Conservation (phyloP, 2,797 vertebrate genomes). For the Discoglossus pictus region DNA sequence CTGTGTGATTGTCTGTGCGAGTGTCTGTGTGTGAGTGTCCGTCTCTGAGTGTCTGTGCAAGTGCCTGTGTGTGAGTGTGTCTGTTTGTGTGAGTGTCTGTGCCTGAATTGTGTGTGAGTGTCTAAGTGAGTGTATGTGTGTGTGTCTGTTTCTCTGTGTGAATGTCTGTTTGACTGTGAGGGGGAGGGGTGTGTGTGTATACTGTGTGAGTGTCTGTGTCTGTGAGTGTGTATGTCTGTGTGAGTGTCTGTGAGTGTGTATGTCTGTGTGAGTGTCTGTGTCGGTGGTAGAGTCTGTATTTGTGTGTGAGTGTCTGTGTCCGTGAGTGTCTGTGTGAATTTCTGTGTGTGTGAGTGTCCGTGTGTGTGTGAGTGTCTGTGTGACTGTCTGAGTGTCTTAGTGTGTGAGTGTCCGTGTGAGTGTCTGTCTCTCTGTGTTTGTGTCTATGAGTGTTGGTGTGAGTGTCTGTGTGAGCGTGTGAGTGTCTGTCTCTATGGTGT, state of each 20-base stretch:
- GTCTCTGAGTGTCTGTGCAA: background rate
- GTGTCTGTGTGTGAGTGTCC: background rate
- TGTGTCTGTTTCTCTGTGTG: background rate
- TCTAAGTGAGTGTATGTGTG: background rate
- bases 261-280: background rate
- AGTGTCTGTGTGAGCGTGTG: background rate
- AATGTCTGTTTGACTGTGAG: background rate
- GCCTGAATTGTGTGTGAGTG: background rate
- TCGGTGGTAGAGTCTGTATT: background rate
- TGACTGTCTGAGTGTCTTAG: background rate
- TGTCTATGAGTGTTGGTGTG: background rate
- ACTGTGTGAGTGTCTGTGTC: background rate
- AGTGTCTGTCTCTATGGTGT: background rate
- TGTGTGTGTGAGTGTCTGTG: background rate
- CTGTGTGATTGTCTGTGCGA: background rate
- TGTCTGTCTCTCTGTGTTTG: background rate
- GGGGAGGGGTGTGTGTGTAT: background rate
- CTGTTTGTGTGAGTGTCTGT: background rate
- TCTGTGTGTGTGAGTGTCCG: background rate
- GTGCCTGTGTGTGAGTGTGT: background rate
- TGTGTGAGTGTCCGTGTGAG: background rate
- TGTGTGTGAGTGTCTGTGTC: background rate
- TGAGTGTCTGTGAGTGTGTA: background rate
- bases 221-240: background rate
- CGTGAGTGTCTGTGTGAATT: background rate